Conservation (phyloP, 2,797 vertebrate species). For the Rhyacichthys aspro region DNA sequence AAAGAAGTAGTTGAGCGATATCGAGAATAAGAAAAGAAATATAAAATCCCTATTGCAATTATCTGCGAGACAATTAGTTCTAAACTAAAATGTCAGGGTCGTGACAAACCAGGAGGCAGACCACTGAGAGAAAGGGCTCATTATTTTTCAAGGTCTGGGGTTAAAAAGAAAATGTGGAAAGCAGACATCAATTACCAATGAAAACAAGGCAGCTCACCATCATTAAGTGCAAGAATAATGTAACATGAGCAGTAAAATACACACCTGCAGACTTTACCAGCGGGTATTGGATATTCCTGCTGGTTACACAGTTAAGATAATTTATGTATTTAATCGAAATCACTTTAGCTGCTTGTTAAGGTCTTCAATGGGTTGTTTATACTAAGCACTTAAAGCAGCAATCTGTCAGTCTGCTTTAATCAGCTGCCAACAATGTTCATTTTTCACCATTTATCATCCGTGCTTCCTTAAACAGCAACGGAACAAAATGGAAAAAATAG, state of each 20-base stretch:
- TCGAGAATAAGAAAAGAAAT: not conserved
- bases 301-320: too few species aligned
- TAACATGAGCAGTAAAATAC: not conserved
- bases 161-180: not conserved
- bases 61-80: conserved; percentile 3
- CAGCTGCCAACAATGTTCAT: too few species aligned
- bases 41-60: conserved; percentile 3
- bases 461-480: too few species aligned
- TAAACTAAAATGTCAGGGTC: conserved; percentile 4
- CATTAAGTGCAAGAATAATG: not conserved
- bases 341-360: too few species aligned
- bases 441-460: too few species aligned
- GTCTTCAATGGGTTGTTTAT: too few species aligned
- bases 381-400: too few species aligned
- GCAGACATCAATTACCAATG: not conserved
- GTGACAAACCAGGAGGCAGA: conserved; percentile 2
- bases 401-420: too few species aligned
- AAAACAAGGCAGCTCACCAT: not conserved
- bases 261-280: too few species aligned
- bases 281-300: too few species aligned
- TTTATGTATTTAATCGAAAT: too few species aligned
- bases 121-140: not conserved
- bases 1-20: not conserved
- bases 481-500: too few species aligned
- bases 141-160: conserved; percentile 6